Evolutionary conservation across 2,797 vertebrate genomes (phyloP).

Genomic region (Lagodon rhomboides): DNA sequence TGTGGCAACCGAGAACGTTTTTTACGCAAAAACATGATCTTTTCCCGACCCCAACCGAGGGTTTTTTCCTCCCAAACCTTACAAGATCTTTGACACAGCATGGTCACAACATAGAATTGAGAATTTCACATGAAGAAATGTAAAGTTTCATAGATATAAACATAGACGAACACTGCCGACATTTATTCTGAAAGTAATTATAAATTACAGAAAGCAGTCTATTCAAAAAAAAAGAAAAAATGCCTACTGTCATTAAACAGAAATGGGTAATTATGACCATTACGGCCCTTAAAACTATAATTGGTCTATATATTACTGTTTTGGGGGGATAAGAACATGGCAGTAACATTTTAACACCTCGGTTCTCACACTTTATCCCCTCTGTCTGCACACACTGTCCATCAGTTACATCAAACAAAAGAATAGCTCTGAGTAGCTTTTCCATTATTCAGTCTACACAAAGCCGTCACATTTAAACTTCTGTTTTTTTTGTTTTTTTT

Average conservation of each 20-base stretch:
- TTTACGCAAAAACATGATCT: too few species aligned
- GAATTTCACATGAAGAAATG: too few species aligned
- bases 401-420: conserved; percentile 35
- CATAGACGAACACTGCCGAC: too few species aligned
- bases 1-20: too few species aligned
- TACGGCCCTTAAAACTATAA: conserved; percentile 1
- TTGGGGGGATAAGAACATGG: conserved; percentile 1
- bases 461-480: conserved; percentile 38
- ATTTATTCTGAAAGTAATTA: too few species aligned
- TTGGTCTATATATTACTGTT: neutral
- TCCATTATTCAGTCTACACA: conserved; percentile 46
- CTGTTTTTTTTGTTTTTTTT: conserved; percentile 31
- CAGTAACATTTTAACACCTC: conserved; percentile 18
- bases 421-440: conserved; percentile 34
- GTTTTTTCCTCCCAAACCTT: too few species aligned
- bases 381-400: conserved; percentile 6
- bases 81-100: too few species aligned
- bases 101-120: too few species aligned
- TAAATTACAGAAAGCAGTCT: neutral
- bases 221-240: neutral
- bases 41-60: too few species aligned
- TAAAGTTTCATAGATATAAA: too few species aligned
- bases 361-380: conserved; percentile 13
- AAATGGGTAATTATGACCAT: conserved; percentile 9
- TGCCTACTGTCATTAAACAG: neutral